Percentiles rank a stretch among this genome's conserved stretches.
Conservation (phyloP, 2,888 invertebrate genomes). For the Helicoverpa assulta region DNA sequence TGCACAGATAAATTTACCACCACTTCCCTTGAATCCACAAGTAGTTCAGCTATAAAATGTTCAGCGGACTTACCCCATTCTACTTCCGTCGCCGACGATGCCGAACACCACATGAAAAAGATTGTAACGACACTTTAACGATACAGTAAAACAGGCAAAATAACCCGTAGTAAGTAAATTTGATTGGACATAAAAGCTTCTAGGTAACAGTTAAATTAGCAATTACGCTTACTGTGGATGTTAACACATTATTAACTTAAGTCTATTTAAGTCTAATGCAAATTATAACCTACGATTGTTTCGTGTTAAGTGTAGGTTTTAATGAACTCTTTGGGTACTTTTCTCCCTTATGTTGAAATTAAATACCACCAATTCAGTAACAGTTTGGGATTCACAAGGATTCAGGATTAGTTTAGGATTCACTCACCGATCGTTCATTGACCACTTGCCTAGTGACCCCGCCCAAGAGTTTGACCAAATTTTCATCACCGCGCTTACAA, state of each 20-base stretch:
- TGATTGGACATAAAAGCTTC: constrained; percentile 82
- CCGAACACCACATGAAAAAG: constrained; percentile 87
- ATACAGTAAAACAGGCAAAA: constrained; percentile 81
- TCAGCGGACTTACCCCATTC: constrained; percentile 90
- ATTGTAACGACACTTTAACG: constrained; percentile 85
- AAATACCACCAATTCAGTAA: too few species aligned
- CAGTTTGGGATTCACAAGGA: too few species aligned
- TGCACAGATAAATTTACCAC: constrained; percentile 68
- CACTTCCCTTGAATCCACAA: constrained; percentile 80
- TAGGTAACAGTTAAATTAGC: constrained; percentile 75
- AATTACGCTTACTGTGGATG: constrained; percentile 65
- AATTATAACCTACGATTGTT: constrained; percentile 36
- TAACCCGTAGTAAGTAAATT: constrained; percentile 76
- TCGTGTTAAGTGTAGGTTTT: constrained; percentile 1
- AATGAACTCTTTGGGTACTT: constrained; percentile 7
- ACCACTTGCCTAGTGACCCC: constrained; percentile 95
- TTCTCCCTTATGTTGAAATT: not conserved
- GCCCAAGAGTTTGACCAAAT: constrained; percentile 97
- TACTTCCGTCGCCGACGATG: constrained; percentile 77
- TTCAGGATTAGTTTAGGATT: constrained; percentile 11
- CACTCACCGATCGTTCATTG: constrained; percentile 95
- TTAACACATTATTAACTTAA: constrained; percentile 72
- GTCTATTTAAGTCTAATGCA: constrained; percentile 55
- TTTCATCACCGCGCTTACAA: constrained; percentile 97
- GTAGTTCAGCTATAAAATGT: constrained; percentile 79